Base-by-base conservation (phyloP, 2,888 invertebrate genomes). In the Cantharis lateralis region DNA sequence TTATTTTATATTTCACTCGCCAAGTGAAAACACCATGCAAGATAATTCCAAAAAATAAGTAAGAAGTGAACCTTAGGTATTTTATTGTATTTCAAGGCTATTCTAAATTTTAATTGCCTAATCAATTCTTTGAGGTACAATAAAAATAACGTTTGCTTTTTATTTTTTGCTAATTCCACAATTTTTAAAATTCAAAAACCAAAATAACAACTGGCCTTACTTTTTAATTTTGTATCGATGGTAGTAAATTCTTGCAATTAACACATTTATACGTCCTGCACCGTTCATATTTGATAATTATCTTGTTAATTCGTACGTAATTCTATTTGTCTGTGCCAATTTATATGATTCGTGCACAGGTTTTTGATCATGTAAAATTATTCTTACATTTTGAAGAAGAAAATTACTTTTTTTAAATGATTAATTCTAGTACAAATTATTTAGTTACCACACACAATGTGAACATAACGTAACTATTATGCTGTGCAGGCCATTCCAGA, bases 251-350 rank as follows among this genome's bases (percentile, higher is more conserved):
- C 20, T 64, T 15, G 64, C 20, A 64, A n/a, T 18, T 18, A 64
- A 64, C 16, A 64, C 20, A 64, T 64, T 64, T 64, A 64, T 64
- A 64, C 64, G 64, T 64, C 64, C 64, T 64, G 64, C 64, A 64
- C 64, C 20, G 20, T 20, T 64, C 20, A 20, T 64, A 64, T 20
- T 64, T 64, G 32, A 48, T 48, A 48, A 48, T 48, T 64, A 20
- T 20, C 64, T 64, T 64, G 64, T 64, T 64, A 64, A 20, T 64
- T 64, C 64, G 64, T 64, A 64, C 20, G 64, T 64, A 64, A 20
- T 64, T 64, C 16, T 20, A 64, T 64, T 64, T 64, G 20, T 64
- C 64, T 64, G 64, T 64, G 64, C 64, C 64, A 64, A 64, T 64
- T 18, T 64, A 64, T 18, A 20, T 20, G 32, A 48, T 48, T 48